phyloP scores from a whole-genome alignment of 23 tunicate genomes.

The Diplosoma virens region DNA sequence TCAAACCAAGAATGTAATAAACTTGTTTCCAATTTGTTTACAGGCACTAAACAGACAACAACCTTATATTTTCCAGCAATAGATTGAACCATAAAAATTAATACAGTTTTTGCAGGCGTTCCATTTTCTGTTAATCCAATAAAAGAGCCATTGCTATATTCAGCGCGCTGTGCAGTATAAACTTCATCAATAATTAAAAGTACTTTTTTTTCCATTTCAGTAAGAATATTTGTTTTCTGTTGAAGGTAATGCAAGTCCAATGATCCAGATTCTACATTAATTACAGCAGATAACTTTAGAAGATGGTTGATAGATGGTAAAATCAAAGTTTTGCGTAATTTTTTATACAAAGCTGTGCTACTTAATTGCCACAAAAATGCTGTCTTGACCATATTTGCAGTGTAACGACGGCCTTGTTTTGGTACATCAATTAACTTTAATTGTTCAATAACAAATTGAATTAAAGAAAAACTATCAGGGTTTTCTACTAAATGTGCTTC shows the following conservation, averaged over 20 bases:
- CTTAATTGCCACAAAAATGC: constrained; percentile 24
- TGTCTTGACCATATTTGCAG: background rate
- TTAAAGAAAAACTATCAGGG: background rate
- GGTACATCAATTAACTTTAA: background rate
- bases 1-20: constrained; percentile 18
- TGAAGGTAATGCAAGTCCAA: background rate
- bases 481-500: background rate
- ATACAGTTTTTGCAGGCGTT: constrained; percentile 19
- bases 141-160: constrained; percentile 20
- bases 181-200: constrained; percentile 26
- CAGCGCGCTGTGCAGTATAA: constrained; percentile 22
- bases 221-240: background rate
- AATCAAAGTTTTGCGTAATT: background rate
- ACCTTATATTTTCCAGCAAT: constrained; percentile 2
- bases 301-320: background rate
- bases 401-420: constrained; percentile 1
- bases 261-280: background rate
- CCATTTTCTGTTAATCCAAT: constrained; percentile 31
- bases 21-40: constrained; percentile 14
- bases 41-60: constrained; percentile 11
- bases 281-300: background rate
- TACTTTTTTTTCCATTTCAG: background rate
- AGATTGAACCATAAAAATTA: constrained; percentile 20
- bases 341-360: constrained; percentile 17
- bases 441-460: background rate